Base-by-base conservation (phyloP, 2,113 vertebrate genomes). In the Rhinolophus sinicus region DNA sequence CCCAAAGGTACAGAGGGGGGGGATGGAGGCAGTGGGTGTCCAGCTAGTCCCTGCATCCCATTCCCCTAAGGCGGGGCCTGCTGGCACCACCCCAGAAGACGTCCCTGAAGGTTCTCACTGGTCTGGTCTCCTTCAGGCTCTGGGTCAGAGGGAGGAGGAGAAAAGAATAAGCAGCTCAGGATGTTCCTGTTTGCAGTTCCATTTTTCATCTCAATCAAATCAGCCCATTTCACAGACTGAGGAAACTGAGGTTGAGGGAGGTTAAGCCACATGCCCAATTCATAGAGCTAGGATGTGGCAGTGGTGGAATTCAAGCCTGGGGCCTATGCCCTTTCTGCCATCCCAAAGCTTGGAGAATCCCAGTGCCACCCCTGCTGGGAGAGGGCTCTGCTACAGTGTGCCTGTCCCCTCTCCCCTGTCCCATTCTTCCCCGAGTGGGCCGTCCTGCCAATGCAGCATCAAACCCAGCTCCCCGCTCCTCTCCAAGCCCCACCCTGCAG, bases 401-500 rank as follows among this genome's bases (percentile, higher is more conserved):
- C n/a, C 67, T 4, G 4, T 13, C 28, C 28, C 35, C 28, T 26
- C 33, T 10, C 11, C 33, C 40, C 35, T 6, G 1, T 22, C 56
- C n/a, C 13, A 8, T 5, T 3, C 7, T 8, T 5, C 2, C 3
- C 38, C 0, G 1, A 60, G 47, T 0, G 8, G 22, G 12, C 8
- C 12, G 26, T 7, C 26, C n/a, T 18, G 69, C 47, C 60, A 40
- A 28, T 0, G 2, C 47, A 24, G 54, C 67, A 22, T 10, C 67
- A 47, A 3, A 13, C 14, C 11, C 0, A 3, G 30, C 44, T 38
- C 38, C 64, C 70, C 1, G 35, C 8, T 78, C 44, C 69, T 64
- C 77, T 72, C 64, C 26, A 16, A 8, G 60, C 12, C 33, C 30
- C n/a, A 35, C 38, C 64, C 26, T 1, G 30, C 76, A 75, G 88